phyloP scores from a whole-genome alignment of 2,113 vertebrate genomes.

The Eulemur macaco region DNA sequence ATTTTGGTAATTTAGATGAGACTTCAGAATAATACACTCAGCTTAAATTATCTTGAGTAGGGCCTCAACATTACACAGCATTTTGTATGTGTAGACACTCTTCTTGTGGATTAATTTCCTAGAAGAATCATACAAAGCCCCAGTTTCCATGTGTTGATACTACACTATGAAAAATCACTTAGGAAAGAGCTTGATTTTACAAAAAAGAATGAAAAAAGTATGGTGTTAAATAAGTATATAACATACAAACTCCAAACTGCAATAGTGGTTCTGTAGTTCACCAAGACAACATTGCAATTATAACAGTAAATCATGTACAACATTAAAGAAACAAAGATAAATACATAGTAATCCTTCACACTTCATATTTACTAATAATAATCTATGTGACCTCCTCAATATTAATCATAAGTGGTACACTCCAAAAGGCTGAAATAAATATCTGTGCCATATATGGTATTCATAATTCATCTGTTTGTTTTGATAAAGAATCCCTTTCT shows the following conservation, averaged over 20 bases:
- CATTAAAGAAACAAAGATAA: conserved; percentile 73
- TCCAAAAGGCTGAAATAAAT: conserved; percentile 47
- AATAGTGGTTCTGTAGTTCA: conserved; percentile 45
- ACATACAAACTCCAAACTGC: background rate
- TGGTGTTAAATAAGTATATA: background rate
- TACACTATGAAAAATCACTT: background rate
- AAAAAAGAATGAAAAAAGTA: conserved; percentile 8
- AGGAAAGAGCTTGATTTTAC: background rate
- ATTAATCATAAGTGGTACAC: background rate
- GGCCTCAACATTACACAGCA: background rate
- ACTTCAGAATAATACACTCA: background rate
- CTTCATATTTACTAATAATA: conserved; percentile 66
- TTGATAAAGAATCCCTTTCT: conserved; percentile 45
- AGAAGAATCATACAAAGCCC: conserved; percentile 10
- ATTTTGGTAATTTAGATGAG: background rate
- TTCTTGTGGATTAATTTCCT: background rate
- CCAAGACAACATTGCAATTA: conserved; percentile 68
- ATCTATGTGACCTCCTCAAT: conserved; percentile 71
- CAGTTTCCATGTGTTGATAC: background rate
- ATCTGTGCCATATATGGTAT: background rate
- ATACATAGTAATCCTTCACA: conserved; percentile 48
- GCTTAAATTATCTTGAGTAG: background rate
- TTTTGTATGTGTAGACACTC: background rate
- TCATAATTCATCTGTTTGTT: conserved; percentile 51
- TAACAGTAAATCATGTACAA: conserved; percentile 55